These are phyloP conservation scores for Baronia brevicornis DNA, from an alignment of 2,888 invertebrate species.

Conservation along the genomic window DNA sequence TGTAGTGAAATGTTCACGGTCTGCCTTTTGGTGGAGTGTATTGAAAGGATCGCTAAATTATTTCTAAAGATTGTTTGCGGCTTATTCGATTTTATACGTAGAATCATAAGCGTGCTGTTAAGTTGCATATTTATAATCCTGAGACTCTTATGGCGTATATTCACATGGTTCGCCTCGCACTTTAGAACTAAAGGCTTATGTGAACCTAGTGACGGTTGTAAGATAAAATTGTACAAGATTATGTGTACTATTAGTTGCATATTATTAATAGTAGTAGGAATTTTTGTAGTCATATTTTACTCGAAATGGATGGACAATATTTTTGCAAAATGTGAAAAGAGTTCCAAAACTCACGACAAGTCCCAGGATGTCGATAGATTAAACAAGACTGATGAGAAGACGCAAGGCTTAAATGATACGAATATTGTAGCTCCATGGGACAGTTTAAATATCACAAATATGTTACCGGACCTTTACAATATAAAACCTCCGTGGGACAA, in stretches of 20 bases:
- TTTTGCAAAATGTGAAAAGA: conserved; percentile 6
- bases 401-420: no score
- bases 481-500: no score
- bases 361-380: not conserved
- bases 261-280: conserved; percentile 4
- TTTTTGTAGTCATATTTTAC: conserved; percentile 15
- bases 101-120: conserved; percentile 4
- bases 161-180: not conserved
- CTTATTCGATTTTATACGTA: conserved; percentile 3
- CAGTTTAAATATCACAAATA: no score
- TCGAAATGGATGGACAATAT: conserved; percentile 15
- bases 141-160: not conserved
- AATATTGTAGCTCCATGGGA: no score
- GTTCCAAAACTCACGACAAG: not conserved
- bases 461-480: no score
- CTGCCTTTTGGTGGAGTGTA: conserved; percentile 11
- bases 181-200: conserved; percentile 7
- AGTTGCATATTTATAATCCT: conserved; percentile 4
- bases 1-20: conserved; percentile 11
- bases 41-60: conserved; percentile 8
- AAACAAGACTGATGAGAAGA: conserved; percentile 1
- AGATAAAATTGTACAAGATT: conserved; percentile 5
- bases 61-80: conserved; percentile 10
- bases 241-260: conserved; percentile 14
- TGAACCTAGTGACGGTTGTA: conserved; percentile 2